Evolutionary conservation across 92 coral and sea anemone species (phyloP).

Genomic region (Desmophyllum pertusum): DNA sequence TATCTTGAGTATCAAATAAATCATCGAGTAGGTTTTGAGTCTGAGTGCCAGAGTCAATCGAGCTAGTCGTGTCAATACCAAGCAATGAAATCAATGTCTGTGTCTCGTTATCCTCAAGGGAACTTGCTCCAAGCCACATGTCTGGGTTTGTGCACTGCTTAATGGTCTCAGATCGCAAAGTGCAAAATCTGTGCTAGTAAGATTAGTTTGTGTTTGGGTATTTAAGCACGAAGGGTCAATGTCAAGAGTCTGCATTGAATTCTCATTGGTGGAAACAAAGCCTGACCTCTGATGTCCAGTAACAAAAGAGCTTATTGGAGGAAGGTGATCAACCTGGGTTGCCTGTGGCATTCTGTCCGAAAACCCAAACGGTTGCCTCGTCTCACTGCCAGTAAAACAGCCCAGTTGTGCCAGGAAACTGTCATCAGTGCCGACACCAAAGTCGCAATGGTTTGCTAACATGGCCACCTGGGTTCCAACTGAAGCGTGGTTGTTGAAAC

Average conservation of each 20-base stretch:
- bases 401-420: constrained; percentile 30
- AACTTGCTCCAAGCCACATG: constrained; percentile 54
- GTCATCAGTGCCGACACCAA: constrained; percentile 43
- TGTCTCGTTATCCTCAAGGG: constrained; percentile 94
- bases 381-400: background rate
- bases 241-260: constrained; percentile 39
- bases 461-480: constrained; percentile 71
- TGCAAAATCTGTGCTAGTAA: constrained; percentile 53
- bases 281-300: constrained; percentile 12
- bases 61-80: constrained; percentile 72
- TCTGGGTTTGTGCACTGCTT: constrained; percentile 77
- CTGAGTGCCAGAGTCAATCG: constrained; percentile 85
- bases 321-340: constrained; percentile 15
- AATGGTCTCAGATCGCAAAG: constrained; percentile 61
- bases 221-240: constrained; percentile 48
- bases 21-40: constrained; percentile 75
- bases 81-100: constrained; percentile 88
- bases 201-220: constrained; percentile 69
- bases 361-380: constrained; percentile 17
- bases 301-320: constrained; percentile 31
- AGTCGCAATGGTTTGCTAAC: constrained; percentile 46
- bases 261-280: constrained; percentile 35
- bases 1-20: constrained; percentile 58
- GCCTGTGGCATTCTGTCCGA: constrained; percentile 25
- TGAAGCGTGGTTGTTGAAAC: constrained; percentile 52